Evolutionary conservation across 2,113 vertebrate species (phyloP), one percentile per base, ranked within the genome.

Genomic region (Casuarius casuarius): DNA sequence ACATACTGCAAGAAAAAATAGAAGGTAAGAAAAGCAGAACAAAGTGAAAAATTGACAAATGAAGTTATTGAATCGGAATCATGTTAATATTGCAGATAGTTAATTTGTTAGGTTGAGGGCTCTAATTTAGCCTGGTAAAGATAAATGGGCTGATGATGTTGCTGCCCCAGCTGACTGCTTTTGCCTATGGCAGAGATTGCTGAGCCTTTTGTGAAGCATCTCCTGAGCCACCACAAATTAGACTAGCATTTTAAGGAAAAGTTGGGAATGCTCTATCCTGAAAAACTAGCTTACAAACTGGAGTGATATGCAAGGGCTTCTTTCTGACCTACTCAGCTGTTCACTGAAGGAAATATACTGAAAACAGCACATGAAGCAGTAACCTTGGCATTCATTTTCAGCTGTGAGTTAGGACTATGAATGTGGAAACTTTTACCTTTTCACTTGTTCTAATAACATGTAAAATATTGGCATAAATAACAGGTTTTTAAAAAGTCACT

Each of bases 1-100:
- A 98, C 31, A 33, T 94, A 23, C 77, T 99, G 23, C 98, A 98
- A 93, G 98, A 98, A 84, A 99, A 99, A 93, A 98, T 99, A 33
- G 98, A 99, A n/a, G 99, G 99, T 99, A 97, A 97, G 94, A 76
- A 25, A 80, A 74, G 2, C 20, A 84, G 31, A 76, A 9, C 8
- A 33, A 87, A 63, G 58, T 8, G 2, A 74, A 65, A 9, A 33
- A 21, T 1, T 71, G 10, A 25, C 59, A 28, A 15, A 21, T 15
- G 22, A 26, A 61, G 22, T 9, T 62, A 33, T 1, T 65, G 77
- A 75, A 59, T 7, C 49, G 33, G 49, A 67, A 15, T 80, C 38
- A 26, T 1, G 1, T 56, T 67, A 22, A 19, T 78, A 62, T 92
- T 89, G 42, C 52, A 65, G 6, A 22, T 49, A 49, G 15, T 13